Evolutionary conservation across 2,113 vertebrate species (phyloP).

Genomic region (Grallaria varia): DNA sequence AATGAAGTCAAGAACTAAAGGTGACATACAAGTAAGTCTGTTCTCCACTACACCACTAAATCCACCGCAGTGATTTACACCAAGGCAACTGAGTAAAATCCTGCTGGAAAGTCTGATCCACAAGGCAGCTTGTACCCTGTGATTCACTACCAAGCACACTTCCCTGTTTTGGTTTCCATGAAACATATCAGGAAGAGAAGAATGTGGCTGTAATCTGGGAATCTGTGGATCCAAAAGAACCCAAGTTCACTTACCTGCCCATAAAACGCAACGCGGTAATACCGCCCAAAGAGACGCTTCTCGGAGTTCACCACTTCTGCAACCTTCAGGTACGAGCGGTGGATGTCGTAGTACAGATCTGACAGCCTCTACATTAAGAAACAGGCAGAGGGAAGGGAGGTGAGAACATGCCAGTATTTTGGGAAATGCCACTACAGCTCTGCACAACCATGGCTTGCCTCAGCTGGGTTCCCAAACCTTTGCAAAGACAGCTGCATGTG

Average conservation of each 20-base stretch:
- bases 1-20: not conserved
- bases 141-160: not conserved
- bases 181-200: not conserved
- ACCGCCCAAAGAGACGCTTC: constrained; percentile 93
- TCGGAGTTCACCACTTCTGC: constrained; percentile 96
- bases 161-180: not conserved
- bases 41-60: not conserved
- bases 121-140: not conserved
- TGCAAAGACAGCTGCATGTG: fast-evolving
- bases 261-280: constrained; percentile 96
- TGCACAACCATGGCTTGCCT: not conserved
- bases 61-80: not conserved
- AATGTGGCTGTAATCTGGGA: not conserved
- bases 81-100: not conserved
- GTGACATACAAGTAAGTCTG: not conserved
- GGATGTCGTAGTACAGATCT: constrained; percentile 96
- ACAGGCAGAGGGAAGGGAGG: not conserved
- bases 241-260: constrained; percentile 84
- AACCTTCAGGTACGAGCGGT: constrained; percentile 95
- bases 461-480: not conserved
- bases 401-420: not conserved
- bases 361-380: constrained; percentile 82
- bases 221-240: not conserved
- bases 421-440: not conserved
- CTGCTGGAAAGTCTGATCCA: not conserved